Evolutionary conservation across 2,888 invertebrate genomes (phyloP), one percentile per base, ranked within the genome.

Genomic region (Mongoloraphidia duomilia): DNA sequence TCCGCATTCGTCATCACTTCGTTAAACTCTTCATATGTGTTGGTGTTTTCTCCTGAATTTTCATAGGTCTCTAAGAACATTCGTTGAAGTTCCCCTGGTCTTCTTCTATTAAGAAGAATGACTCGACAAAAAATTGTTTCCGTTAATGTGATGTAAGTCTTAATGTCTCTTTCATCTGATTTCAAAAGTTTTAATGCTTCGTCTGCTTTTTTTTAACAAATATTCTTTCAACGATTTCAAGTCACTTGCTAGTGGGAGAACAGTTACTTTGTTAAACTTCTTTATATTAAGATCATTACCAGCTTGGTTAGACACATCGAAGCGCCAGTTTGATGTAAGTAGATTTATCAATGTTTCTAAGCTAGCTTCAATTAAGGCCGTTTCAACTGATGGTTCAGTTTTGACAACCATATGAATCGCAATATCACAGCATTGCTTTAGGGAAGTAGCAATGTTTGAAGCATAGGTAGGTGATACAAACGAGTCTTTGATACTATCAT

Each of bases 61-160:
- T 49, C 36, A 47, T 57, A 54, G 26, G 47, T 38, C 42, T 54
- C 45, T 34, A 58, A 44, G 26, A 38, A 47, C 41, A 58, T 34
- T 45, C 56, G 48, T 42, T 60, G 54, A 10, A 58, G 45, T 49
- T 59, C 58, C 12, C 59, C 60, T 8, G 53, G 50, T 39, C 60
- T 34, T 47, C 50, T 50, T 40, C 59, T 50, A 47, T 60, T 60
- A n/a, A 59, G 44, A 12, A 59, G 34, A 9, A 60, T 14, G n/a
- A 57, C 45, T 17, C 56, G 44, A 46, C 57, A 60, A 50, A 47
- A 60, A 9, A 54, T 39, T 3, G 51, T 54, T 52, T 57, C 56
- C 33, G 57, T 11, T 37, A 59, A 49, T 9, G 33, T 45, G 12
- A 35, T 52, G 50, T 52, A 58, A 9, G 48, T 38, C 13, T 41